A percentile compares a stretch with the other conserved stretches of the same genome.
phyloP scores from a whole-genome alignment of 1,140 invertebrate genomes.

The Argopecten irradians region DNA sequence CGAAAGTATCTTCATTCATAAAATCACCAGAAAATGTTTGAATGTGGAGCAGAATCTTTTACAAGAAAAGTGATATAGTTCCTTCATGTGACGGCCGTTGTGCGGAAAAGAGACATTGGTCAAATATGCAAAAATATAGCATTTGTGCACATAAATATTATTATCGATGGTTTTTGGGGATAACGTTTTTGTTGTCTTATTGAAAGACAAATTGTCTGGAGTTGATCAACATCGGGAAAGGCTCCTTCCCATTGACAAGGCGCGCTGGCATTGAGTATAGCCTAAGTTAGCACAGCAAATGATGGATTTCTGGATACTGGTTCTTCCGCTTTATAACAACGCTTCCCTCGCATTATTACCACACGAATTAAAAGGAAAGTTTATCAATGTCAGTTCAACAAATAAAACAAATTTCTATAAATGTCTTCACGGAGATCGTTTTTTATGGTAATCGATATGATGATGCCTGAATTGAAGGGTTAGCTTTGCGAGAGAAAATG shows the following conservation, averaged over 20 bases:
- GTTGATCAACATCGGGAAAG: neutral
- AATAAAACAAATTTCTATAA: conserved; percentile 6
- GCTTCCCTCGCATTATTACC: neutral
- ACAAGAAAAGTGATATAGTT: too few species aligned
- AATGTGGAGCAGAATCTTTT: too few species aligned
- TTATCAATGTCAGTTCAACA: neutral
- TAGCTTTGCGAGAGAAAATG: neutral
- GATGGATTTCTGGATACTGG: neutral
- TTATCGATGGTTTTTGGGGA: neutral
- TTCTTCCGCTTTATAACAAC: neutral
- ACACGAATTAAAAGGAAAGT: neutral
- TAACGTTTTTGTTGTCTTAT: neutral
- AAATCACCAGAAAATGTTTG: too few species aligned
- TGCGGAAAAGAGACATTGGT: neutral
- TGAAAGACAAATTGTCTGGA: neutral
- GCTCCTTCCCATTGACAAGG: neutral
- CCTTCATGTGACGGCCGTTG: too few species aligned
- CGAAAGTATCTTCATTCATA: too few species aligned
- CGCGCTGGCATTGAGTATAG: neutral
- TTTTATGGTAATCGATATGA: neutral
- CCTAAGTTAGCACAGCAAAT: neutral
- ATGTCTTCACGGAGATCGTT: neutral
- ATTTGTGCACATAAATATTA: neutral
- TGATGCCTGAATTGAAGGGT: neutral
- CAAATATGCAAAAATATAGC: neutral